A percentile compares a stretch with the other conserved stretches of the same genome.
Conservation (phyloP, 2,113 vertebrate genomes). For the Otis tarda region DNA sequence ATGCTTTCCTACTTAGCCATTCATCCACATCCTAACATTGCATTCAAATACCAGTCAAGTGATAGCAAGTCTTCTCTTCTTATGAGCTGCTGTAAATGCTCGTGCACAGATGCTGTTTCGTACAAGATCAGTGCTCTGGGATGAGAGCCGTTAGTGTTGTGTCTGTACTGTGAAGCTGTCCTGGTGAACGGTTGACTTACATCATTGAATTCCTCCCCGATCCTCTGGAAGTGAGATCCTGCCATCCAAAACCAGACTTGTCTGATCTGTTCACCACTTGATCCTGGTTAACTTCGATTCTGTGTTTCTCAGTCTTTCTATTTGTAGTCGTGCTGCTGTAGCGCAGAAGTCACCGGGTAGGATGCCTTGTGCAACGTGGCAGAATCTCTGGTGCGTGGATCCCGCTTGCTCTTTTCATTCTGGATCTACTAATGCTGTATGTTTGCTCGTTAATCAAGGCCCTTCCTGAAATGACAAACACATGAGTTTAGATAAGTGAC, state of each 20-base stretch:
- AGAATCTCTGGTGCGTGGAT: neutral
- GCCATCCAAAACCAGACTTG: neutral
- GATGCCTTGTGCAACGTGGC: neutral
- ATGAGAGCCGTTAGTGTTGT: accelerated
- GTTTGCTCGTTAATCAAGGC: neutral
- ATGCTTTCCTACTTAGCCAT: neutral
- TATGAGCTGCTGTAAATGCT: neutral
- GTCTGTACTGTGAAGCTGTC: neutral
- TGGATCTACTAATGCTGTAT: neutral
- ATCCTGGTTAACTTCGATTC: neutral
- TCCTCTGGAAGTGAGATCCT: neutral
- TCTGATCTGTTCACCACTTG: neutral
- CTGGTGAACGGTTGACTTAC: neutral
- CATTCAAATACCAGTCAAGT: neutral
- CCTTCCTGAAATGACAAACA: neutral
- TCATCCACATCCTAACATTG: neutral
- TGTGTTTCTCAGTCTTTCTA: neutral
- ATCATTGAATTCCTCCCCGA: neutral
- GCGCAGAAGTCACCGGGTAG: neutral
- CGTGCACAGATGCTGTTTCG: neutral
- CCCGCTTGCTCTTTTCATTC: neutral
- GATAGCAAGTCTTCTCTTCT: neutral
- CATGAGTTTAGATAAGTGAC: neutral
- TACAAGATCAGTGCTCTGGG: neutral
- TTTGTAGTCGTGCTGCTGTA: neutral